A percentile compares a stretch with the other conserved stretches of the same genome.
These are phyloP conservation scores for Crocidura indochinensis DNA, from an alignment of 2,797 vertebrate genomes.

Conservation along the genomic window DNA sequence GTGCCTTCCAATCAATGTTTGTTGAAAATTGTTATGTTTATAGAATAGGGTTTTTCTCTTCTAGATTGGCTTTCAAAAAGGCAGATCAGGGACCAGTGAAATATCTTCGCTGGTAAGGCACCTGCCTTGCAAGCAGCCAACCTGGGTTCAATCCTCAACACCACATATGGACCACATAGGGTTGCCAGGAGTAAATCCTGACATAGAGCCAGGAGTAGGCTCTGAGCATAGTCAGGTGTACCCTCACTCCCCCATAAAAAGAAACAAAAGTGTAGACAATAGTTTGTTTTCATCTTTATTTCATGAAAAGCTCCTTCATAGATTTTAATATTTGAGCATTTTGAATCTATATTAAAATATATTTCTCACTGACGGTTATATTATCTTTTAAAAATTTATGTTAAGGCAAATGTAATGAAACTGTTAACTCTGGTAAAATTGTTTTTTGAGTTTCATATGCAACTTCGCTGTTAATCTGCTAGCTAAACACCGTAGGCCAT, in stretches of 20 bases:
- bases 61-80: conserved; percentile 10
- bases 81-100: too few relatives aligned
- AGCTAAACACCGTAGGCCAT: neutral
- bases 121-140: too few relatives aligned
- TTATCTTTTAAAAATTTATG: conserved; percentile 21
- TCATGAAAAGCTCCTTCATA: neutral
- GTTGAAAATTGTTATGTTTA: conserved; percentile 29
- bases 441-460: neutral
- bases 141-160: too few relatives aligned
- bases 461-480: conserved; percentile 53
- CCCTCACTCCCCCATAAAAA: too few relatives aligned
- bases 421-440: neutral
- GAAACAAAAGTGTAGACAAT: neutral
- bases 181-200: too few relatives aligned
- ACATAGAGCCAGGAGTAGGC: too few relatives aligned
- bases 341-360: neutral
- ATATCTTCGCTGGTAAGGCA: too few relatives aligned
- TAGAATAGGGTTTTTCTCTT: conserved; percentile 12
- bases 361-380: conserved; percentile 24
- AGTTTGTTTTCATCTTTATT: conserved; percentile 19
- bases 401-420: conserved; percentile 15
- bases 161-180: too few relatives aligned
- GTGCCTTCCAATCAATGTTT: neutral
- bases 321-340: conserved; percentile 42
- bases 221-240: too few relatives aligned